Percentiles rank a stretch among this genome's conserved stretches.
These are phyloP conservation scores for Drosophila eohydei DNA, from an alignment of 2,888 invertebrate genomes.

Conservation along the genomic window DNA sequence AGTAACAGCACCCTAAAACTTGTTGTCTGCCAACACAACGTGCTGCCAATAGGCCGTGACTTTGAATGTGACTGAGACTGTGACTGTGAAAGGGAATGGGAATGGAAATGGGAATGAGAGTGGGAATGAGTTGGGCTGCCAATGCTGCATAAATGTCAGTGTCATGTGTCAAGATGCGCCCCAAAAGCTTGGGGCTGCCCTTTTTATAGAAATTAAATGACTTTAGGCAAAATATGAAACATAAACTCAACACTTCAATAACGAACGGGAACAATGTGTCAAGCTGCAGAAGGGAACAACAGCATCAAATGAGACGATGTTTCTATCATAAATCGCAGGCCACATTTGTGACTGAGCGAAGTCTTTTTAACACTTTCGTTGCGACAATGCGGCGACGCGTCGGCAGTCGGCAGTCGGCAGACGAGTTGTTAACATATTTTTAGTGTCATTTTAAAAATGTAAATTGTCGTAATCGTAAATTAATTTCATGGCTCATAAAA, in stretches of 20 bases:
- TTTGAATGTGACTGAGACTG: conserved; percentile 29
- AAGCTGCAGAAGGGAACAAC: conserved; percentile 25
- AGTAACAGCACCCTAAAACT: conserved; percentile 26
- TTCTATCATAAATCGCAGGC: conserved; percentile 61
- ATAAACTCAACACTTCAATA: conserved; percentile 69
- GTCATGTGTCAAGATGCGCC: conserved; percentile 49
- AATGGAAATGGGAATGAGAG: conserved; percentile 2
- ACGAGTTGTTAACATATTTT: conserved; percentile 75
- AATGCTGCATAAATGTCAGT: conserved; percentile 62
- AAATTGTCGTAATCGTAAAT: conserved; percentile 83
- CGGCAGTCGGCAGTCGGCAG: conserved; percentile 43
- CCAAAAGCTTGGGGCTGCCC: conserved; percentile 30
- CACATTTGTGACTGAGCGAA: conserved; percentile 60
- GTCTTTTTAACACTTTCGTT: conserved; percentile 74
- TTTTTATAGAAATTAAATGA: conserved; percentile 66
- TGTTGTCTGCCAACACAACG: conserved; percentile 25
- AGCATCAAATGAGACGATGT: not conserved
- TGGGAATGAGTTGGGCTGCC: conserved; percentile 21
- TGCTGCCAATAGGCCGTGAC: conserved; percentile 45
- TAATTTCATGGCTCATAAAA: conserved; percentile 84
- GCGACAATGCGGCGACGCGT: conserved; percentile 65
- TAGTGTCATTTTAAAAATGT: conserved; percentile 81
- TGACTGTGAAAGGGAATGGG: conserved; percentile 29
- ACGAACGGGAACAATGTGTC: conserved; percentile 60
- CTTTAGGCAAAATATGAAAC: conserved; percentile 62